Evolutionary conservation across 2,888 invertebrate species (phyloP), one percentile per base, ranked within the genome.

Genomic region (Cheilosia urbana): DNA sequence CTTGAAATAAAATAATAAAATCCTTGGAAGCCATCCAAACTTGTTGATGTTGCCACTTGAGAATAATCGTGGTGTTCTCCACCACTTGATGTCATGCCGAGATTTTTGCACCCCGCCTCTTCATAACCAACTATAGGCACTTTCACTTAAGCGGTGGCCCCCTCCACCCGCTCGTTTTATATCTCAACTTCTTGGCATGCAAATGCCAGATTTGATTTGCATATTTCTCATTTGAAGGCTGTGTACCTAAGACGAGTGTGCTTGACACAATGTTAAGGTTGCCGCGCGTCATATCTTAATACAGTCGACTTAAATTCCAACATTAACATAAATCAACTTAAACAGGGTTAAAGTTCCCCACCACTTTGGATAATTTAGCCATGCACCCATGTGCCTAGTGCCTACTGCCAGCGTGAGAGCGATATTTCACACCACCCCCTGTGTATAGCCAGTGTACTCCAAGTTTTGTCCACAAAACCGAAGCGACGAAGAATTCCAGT

Each of bases 241-340:
- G 30, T 51, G 21, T 21, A 30, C n/a, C 30, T 40, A 62, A 34
- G 13, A 19, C 30, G 37, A 72, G 62, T 51, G 45, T 9, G 17
- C 42, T 45, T 57, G 57, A 45, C 34, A 66, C 66, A 47, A 15
- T 71, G 51, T 37, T 62, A 51, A 27, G 65, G 47, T 37, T 27
- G 13, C 21, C 15, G 5, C 13, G 19, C 60, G 9, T 53, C 55
- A 62, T 58, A 57, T 63, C 78, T 65, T 37, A 68, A 69, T 77
- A 34, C 37, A 34, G 55, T 55, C 77, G 47, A 49, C 68, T 75
- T 42, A 55, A 69, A 69, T 53, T 49, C 71, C 49, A 58, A 71
- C 63, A 72, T 79, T 79, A 65, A 57, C 78, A 79, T 79, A 72
- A 65, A 71, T 79, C 63, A 71, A 47, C 71, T 53, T n/a, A 34